A percentile compares a stretch with the other conserved stretches of the same genome.
phyloP scores from a whole-genome alignment of 1,140 invertebrate genomes.

The Alviniconcha marisindica region DNA sequence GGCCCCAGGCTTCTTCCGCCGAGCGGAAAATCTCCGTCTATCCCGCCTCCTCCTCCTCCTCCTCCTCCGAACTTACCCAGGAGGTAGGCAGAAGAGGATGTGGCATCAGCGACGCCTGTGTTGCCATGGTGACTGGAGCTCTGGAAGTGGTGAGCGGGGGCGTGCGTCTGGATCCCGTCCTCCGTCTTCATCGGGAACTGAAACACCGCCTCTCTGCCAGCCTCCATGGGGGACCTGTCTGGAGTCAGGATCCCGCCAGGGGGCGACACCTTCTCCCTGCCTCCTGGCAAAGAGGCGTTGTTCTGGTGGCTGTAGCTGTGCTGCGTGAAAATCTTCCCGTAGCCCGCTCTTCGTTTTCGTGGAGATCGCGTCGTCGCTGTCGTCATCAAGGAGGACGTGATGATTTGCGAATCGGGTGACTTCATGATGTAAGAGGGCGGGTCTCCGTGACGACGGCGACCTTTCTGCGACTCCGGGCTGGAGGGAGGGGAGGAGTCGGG shows the following conservation, averaged over 20 bases:
- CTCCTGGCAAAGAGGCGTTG: neutral
- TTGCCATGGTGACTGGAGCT: too few species aligned
- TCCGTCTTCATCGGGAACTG: slow-evolving; percentile 30
- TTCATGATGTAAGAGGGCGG: neutral
- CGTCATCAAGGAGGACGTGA: slow-evolving; percentile 39
- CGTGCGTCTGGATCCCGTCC: neutral
- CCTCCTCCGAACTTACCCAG: too few species aligned
- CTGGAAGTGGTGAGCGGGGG: neutral
- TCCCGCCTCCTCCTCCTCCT: too few species aligned
- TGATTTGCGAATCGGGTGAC: neutral
- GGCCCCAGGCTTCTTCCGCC: neutral
- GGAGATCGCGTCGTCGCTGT: slow-evolving; percentile 9
- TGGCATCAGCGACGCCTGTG: too few species aligned
- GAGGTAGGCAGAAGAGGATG: too few species aligned
- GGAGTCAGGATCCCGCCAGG: slow-evolving; percentile 48
- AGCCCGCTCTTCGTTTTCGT: neutral
- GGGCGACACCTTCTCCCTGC: slow-evolving; percentile 19
- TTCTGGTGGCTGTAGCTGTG: slow-evolving; percentile 10
- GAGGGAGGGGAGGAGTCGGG: slow-evolving; percentile 58
- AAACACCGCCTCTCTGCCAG: slow-evolving; percentile 31
- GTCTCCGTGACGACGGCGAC: neutral
- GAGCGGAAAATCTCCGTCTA: too few species aligned
- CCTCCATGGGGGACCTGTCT: slow-evolving; percentile 50
- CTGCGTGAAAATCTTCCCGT: neutral
- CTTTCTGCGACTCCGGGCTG: slow-evolving; percentile 44